A percentile compares a stretch with the other conserved stretches of the same genome.
Evolutionary conservation across 2,888 invertebrate species (phyloP).

Genomic region (Ophion ventricosus): DNA sequence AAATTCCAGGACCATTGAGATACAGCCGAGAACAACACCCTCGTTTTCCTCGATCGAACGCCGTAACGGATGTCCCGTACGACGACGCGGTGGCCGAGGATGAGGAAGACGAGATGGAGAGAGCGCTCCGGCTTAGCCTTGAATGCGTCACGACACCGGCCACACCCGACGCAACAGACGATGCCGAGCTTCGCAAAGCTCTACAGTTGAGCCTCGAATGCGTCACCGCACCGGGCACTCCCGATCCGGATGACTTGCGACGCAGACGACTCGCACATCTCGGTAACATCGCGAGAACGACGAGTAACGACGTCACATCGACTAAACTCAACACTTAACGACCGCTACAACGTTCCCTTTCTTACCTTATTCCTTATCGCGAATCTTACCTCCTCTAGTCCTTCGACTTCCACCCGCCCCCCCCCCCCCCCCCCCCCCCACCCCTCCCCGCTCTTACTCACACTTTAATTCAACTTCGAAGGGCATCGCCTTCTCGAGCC

Average conservation of each 20-base stretch:
- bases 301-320: conserved; percentile 75
- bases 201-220: conserved; percentile 84
- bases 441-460: background rate
- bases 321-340: conserved; percentile 81
- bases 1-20: background rate
- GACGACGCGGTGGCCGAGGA: conserved; percentile 64
- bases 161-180: conserved; percentile 78
- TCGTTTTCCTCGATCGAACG: background rate
- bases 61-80: background rate
- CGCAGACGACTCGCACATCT: conserved; percentile 78
- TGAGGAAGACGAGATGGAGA: conserved; percentile 83
- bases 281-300: conserved; percentile 72
- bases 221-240: conserved; percentile 79
- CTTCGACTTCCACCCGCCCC: no score
- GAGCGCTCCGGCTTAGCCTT: conserved; percentile 84
- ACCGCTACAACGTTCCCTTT: conserved; percentile 57
- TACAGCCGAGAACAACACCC: background rate
- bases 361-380: background rate
- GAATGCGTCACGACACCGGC: conserved; percentile 81
- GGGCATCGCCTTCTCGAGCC: background rate
- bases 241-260: conserved; percentile 80
- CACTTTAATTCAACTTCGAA: background rate
- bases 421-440: no score
- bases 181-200: conserved; percentile 84
- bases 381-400: background rate